Conservation (phyloP, 2,113 vertebrate genomes). For the Euleptes europaea region DNA sequence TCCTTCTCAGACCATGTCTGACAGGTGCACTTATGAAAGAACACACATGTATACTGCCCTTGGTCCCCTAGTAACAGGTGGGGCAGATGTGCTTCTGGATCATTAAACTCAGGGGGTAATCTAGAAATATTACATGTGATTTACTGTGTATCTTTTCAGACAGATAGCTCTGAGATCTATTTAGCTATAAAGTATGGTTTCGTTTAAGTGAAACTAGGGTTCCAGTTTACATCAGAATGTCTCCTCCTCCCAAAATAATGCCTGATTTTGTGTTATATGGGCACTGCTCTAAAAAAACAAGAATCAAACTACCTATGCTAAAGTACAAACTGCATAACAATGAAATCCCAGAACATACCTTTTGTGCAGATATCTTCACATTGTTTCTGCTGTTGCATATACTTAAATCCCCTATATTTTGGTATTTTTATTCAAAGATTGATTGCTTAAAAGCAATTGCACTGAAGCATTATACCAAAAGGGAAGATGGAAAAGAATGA, state of each 20-base stretch:
- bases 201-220: background rate
- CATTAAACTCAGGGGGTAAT: background rate
- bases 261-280: background rate
- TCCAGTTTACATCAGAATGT: background rate
- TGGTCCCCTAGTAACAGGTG: too few species aligned
- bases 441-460: background rate
- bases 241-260: background rate
- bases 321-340: background rate
- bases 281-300: background rate
- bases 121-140: too few species aligned
- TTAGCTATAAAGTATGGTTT: background rate
- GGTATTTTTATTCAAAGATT: background rate
- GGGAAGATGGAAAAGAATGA: background rate
- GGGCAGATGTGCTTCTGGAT: background rate
- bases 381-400: background rate
- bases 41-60: too few species aligned
- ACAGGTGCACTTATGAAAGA: too few species aligned
- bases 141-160: background rate
- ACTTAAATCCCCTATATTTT: background rate
- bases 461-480: background rate
- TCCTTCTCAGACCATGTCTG: too few species aligned
- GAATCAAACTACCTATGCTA: too few species aligned
- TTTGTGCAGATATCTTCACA: background rate
- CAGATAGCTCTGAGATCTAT: background rate
- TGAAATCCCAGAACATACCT: background rate